These are phyloP conservation scores for Neoscelio sp. DNA, from an alignment of 2,888 invertebrate species.

Conservation along the genomic window DNA sequence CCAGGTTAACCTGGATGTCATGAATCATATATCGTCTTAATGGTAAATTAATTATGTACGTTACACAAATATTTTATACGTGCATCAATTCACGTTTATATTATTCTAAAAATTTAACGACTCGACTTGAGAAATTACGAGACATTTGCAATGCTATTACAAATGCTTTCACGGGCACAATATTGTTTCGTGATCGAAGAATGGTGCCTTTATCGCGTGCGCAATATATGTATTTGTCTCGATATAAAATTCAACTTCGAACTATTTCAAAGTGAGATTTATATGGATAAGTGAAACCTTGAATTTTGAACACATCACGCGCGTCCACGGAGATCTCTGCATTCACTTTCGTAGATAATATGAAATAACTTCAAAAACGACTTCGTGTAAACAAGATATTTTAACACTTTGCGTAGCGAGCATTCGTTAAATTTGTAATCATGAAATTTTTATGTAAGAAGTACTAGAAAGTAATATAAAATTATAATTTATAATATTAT, in stretches of 20 bases:
- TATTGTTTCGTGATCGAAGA: slow-evolving; percentile 37
- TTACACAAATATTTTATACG: slow-evolving; percentile 20
- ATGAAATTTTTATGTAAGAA: too few relatives aligned
- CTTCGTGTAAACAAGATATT: slow-evolving; percentile 28
- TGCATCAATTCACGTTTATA: slow-evolving; percentile 25
- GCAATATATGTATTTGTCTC: slow-evolving; percentile 20
- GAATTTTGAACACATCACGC: slow-evolving; percentile 41
- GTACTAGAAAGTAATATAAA: not conserved
- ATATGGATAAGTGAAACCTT: slow-evolving; percentile 37
- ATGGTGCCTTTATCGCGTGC: slow-evolving; percentile 29
- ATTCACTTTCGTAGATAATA: slow-evolving; percentile 41
- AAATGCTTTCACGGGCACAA: slow-evolving; percentile 31
- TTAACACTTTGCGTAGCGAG: too few relatives aligned
- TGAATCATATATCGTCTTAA: slow-evolving; percentile 4
- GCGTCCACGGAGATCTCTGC: slow-evolving; percentile 8
- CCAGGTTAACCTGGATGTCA: not conserved
- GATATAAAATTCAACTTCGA: slow-evolving; percentile 31
- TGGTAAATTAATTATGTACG: slow-evolving; percentile 12
- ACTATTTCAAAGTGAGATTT: slow-evolving; percentile 29
- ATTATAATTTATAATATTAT: too few relatives aligned
- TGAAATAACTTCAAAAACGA: slow-evolving; percentile 27
- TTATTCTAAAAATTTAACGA: slow-evolving; percentile 25
- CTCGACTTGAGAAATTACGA: slow-evolving; percentile 20
- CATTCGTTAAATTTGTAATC: too few relatives aligned
- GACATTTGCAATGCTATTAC: slow-evolving; percentile 26